Percentiles rank a stretch among this genome's conserved stretches.
Evolutionary conservation across 2,113 vertebrate species (phyloP).

Genomic region (Brienomyrus brachyistius): DNA sequence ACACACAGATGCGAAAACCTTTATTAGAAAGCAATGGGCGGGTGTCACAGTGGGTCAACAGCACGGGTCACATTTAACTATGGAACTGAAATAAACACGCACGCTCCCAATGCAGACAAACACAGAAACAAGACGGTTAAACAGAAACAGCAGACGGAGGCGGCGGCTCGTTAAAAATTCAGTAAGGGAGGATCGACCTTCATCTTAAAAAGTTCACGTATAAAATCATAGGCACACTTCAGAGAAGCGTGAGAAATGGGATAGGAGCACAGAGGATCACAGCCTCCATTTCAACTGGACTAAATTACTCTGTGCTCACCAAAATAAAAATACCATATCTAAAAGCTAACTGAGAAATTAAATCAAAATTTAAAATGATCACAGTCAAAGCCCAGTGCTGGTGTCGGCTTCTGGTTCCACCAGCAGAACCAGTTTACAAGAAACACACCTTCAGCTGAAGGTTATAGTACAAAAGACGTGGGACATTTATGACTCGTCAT

Average conservation of each 20-base stretch:
- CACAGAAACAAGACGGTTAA: not conserved
- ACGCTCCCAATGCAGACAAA: not conserved
- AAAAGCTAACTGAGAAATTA: not conserved
- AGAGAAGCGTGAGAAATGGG: not conserved
- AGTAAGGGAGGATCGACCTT: not conserved
- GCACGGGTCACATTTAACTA: not conserved
- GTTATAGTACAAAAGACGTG: not conserved
- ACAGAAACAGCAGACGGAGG: not conserved
- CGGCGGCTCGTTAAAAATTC: not conserved
- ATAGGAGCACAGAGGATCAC: not conserved
- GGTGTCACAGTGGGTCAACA: not conserved
- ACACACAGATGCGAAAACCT: not conserved
- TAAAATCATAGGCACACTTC: not conserved
- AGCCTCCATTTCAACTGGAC: not conserved
- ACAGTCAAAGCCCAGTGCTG: not conserved
- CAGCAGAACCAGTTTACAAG: not conserved
- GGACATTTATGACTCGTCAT: not conserved
- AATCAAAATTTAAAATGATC: not conserved
- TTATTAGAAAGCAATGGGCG: not conserved
- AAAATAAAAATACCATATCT: constrained; percentile 9
- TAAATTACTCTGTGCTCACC: not conserved
- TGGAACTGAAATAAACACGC: not conserved
- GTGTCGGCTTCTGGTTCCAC: not conserved
- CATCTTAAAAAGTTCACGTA: not conserved
- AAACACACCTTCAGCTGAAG: not conserved